These are phyloP conservation scores for Leptura quadrifasciata DNA, from an alignment of 2,888 invertebrate species.

Conservation along the genomic window DNA sequence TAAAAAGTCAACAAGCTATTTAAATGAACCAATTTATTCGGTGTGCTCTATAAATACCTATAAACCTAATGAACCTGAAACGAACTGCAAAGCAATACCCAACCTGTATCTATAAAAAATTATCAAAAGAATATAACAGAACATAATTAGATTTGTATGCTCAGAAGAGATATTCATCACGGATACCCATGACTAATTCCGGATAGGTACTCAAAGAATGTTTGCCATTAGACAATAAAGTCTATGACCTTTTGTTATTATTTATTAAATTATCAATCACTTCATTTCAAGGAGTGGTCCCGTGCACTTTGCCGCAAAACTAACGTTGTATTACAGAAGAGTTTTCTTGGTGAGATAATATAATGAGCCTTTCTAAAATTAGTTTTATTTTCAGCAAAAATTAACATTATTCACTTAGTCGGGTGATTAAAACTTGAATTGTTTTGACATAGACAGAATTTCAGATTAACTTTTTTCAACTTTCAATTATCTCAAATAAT, in stretches of 20 bases:
- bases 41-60: not conserved
- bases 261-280: constrained; percentile 43
- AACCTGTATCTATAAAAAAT: constrained; percentile 6
- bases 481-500: no score
- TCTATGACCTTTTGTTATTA: constrained; percentile 41
- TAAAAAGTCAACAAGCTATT: not conserved
- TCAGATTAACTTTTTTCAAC: no score
- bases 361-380: constrained; percentile 19
- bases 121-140: constrained; percentile 32
- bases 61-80: constrained; percentile 3
- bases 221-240: constrained; percentile 38
- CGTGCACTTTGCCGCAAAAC: constrained; percentile 15
- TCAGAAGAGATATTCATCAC: constrained; percentile 38
- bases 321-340: not conserved
- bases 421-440: not conserved
- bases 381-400: not conserved
- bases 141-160: constrained; percentile 38
- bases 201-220: constrained; percentile 39
- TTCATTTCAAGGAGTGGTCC: constrained; percentile 31
- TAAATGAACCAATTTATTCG: constrained; percentile 3
- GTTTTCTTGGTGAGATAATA: constrained; percentile 15
- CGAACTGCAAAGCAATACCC: not conserved
- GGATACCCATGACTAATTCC: constrained; percentile 36
- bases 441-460: no score
- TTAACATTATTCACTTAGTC: not conserved